These are phyloP conservation scores for Leptothorax acervorum DNA, from an alignment of 2,888 invertebrate genomes.

Conservation along the genomic window DNA sequence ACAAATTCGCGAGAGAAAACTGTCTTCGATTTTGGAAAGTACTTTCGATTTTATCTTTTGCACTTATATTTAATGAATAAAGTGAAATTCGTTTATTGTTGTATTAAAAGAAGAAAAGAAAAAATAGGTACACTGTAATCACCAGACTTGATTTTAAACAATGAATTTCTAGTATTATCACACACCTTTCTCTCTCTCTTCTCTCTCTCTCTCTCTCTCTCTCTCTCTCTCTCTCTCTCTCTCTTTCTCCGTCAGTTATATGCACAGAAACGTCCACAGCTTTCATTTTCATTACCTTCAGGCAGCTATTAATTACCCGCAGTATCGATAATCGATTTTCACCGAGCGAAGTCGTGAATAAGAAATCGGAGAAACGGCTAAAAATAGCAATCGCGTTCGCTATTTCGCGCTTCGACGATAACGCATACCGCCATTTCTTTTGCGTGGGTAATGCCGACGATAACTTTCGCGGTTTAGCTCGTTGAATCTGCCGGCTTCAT, in stretches of 20 bases:
- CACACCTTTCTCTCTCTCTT: too few relatives aligned
- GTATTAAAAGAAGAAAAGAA: not conserved
- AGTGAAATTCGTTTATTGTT: not conserved
- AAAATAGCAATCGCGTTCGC: constrained; percentile 24
- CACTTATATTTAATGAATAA: constrained; percentile 3
- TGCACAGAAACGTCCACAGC: not conserved
- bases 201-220: not conserved
- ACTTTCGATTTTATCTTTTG: not conserved
- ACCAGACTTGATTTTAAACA: not conserved
- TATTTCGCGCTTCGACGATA: constrained; percentile 33
- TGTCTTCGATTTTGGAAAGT: not conserved
- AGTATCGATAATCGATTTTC: constrained; percentile 44
- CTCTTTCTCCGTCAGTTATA: not conserved
- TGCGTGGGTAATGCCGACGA: constrained; percentile 57
- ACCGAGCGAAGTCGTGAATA: constrained; percentile 26
- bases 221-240: not conserved
- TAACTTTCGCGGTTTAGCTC: constrained; percentile 62
- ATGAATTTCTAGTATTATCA: constrained; percentile 12
- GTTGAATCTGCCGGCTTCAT: constrained; percentile 36
- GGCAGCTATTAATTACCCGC: constrained; percentile 37
- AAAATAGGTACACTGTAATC: not conserved
- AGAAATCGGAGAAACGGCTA: constrained; percentile 29
- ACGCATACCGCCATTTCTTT: constrained; percentile 62
- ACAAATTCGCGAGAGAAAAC: not conserved
- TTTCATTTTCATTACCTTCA: constrained; percentile 45